Base-by-base conservation (phyloP, 2,113 vertebrate species). In the Paracanthobrama guichenoti region DNA sequence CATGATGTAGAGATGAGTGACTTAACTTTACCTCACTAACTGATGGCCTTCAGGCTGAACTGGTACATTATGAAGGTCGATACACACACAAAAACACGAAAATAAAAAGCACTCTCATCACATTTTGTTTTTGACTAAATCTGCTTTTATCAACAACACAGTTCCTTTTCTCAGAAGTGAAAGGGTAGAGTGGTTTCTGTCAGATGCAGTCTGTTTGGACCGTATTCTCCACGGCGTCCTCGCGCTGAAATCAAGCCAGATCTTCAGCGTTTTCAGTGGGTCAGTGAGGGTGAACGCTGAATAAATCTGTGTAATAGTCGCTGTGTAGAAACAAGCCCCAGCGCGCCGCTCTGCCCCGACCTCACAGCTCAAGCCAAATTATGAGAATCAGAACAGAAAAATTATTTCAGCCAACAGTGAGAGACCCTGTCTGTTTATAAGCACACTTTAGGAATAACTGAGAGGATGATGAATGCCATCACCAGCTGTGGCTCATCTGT, bases 371-470 rank as follows among this genome's bases (percentile, higher is more conserved):
- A 3, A 31, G 46, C 16, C 72, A 20, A 76, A 76, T 22, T 7
- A 76, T 31, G 16, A 76, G 73, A 76, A 31, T 76, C 28, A 76
- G 18, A 35, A 35, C 4, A 76, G 10, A 55, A 57, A 75, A 48
- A 53, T 53, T 3, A 50, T 50, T 53, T 75, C 16, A 75, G 6
- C 14, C 22, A 9, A 67, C 26, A 67, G 31, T 8, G 44, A 35
- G 39, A 76, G 48, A 57, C 57, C 6, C 16, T 11, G 46, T 57
- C 5, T 55, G 9, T 76, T 76, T 1, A 57, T 18, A 20, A 18
- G 66, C 2, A 42, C 9, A 18, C 66, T 69, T 69, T 9, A 10
- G 3, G 7, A 10, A 69, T 20, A 10, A 39, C 66, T 35, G 64
- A 67, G 64, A 18, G 60, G n/a, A n/a, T n/a, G 1, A 35, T 35